Base-by-base conservation (phyloP, 2,888 invertebrate species). In the Metalampra italica region DNA sequence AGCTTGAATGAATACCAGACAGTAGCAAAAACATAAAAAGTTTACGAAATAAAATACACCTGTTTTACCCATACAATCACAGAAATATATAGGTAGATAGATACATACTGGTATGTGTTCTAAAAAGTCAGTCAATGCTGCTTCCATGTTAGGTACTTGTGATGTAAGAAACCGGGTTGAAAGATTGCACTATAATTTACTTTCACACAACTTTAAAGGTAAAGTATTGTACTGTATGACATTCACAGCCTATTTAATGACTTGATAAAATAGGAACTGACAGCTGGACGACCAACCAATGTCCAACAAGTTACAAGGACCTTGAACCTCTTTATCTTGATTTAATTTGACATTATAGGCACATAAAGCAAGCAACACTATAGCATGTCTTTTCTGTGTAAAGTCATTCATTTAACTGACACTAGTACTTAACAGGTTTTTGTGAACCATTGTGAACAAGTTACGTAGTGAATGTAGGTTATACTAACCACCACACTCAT, bases 71-170 rank as follows among this genome's bases (percentile, higher is more conserved):
- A 2, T 22, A 22, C 22, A 22, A 22, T 3, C 5, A 22, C 22
- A 22, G 22, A 22, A 22, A 22, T 22, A 22, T 22, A 22, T n/a
- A n/a, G n/a, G n/a, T n/a, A n/a, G n/a, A n/a, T n/a, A n/a, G n/a
- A n/a, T 68, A 82, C 82, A 70, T 75, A 83, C 82, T 54, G 66
- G 59, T 47, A 60, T 13, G 45, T 67, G 69, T 55, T 73, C 78
- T 49, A 75, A 54, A 51, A 71, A 59, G 42, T 81, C 78, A 39
- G 61, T 63, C 30, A 75, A 49, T 46, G 74, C 79, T 53, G 68
- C 75, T 67, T 77, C 53, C 58, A 82, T 64, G 53, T 77, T 75
- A 68, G 66, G n/a, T n/a, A n/a, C n/a, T 74, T 82, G 82, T 82
- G 48, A 54, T 61, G 50, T 13, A 29, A 40, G 36, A 46, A 34